Percentiles rank a stretch among this genome's conserved stretches.
phyloP scores from a whole-genome alignment of 2,888 invertebrate species.

The Pachycephus smyrnensis region DNA sequence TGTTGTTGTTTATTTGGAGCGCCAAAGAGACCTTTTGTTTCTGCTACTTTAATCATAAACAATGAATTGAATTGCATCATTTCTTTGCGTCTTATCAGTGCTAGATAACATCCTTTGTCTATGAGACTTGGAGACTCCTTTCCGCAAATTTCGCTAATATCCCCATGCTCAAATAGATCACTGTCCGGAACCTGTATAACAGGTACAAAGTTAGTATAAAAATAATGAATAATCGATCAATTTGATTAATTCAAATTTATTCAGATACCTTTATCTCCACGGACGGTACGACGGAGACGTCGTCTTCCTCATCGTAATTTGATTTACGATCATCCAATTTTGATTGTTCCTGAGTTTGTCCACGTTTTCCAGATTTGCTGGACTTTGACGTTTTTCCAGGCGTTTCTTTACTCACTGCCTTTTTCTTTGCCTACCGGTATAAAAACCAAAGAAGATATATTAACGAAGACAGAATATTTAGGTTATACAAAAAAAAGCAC shows the following conservation, averaged over 20 bases:
- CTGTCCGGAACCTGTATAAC: conserved; percentile 74
- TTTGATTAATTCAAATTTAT: not conserved
- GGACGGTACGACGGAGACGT: conserved; percentile 19
- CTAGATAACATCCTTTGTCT: conserved; percentile 74
- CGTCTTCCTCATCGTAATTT: conserved; percentile 36
- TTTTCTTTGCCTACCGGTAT: conserved; percentile 32
- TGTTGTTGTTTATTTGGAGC: conserved; percentile 51
- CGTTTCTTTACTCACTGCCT: conserved; percentile 25
- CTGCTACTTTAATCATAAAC: conserved; percentile 87
- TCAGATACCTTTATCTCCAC: conserved; percentile 31
- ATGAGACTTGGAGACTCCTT: conserved; percentile 66
- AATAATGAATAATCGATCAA: not conserved
- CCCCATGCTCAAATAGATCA: conserved; percentile 77
- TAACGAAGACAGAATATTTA: not conserved
- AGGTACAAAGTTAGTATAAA: not conserved
- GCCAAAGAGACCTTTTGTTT: conserved; percentile 83
- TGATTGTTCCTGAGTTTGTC: conserved; percentile 26
- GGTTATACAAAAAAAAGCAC: conserved; percentile 12
- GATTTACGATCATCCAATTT: conserved; percentile 29
- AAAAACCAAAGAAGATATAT: not conserved
- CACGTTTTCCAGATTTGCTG: conserved; percentile 30
- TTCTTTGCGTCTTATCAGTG: conserved; percentile 78
- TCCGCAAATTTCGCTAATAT: conserved; percentile 73
- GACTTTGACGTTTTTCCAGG: conserved; percentile 23
- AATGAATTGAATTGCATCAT: conserved; percentile 83